phyloP scores from a whole-genome alignment of 1,140 invertebrate species.

The Parasteatoda tepidariorum region DNA sequence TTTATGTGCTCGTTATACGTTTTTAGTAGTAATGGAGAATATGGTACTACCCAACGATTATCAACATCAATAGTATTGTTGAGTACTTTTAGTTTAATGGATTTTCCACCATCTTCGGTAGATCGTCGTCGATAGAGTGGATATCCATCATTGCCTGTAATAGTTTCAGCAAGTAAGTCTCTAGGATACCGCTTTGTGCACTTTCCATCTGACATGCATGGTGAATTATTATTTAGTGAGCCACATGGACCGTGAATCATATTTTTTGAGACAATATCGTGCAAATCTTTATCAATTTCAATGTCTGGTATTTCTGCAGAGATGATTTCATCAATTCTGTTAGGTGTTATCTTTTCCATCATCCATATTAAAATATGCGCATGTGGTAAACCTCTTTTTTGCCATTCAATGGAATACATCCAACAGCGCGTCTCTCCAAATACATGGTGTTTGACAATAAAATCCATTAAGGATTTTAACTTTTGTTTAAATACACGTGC shows the following conservation, averaged over 20 bases:
- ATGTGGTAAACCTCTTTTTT: constrained; percentile 14
- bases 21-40: constrained; percentile 60
- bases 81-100: too few species aligned
- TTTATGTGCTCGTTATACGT: constrained; percentile 67
- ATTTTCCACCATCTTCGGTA: too few species aligned
- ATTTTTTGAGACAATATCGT: too few species aligned
- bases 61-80: constrained; percentile 62
- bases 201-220: too few species aligned
- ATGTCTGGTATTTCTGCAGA: constrained; percentile 59
- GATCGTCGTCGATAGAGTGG: too few species aligned
- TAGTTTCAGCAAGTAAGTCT: too few species aligned
- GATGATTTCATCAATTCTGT: constrained; percentile 14
- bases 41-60: constrained; percentile 64
- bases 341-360: neutral
- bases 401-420: constrained; percentile 18
- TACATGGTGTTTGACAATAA: neutral
- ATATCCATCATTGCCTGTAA: too few species aligned
- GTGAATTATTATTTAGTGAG: too few species aligned
- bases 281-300: constrained; percentile 18
- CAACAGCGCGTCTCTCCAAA: neutral
- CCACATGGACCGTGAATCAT: too few species aligned
- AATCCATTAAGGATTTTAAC: neutral
- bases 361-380: constrained; percentile 23
- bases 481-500: constrained; percentile 16
- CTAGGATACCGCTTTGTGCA: too few species aligned